Evolutionary conservation across 1,140 invertebrate genomes (phyloP).

Genomic region (Drepana arcuata): DNA sequence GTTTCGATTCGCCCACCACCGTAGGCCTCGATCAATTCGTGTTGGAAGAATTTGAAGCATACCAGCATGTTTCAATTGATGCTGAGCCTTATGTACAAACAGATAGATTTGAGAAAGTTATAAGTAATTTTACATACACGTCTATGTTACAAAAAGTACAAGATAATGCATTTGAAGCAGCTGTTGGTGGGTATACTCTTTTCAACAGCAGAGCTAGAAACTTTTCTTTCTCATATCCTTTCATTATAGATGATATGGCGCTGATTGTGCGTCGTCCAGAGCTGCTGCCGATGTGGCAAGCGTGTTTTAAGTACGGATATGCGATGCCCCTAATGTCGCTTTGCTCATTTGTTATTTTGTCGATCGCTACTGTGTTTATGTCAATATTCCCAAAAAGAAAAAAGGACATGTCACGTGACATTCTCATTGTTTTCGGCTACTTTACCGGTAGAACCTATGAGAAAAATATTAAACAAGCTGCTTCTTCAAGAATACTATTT

Average conservation of each 20-base stretch:
- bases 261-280: constrained; percentile 5
- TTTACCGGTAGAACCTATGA: constrained; percentile 11
- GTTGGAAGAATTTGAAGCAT: neutral
- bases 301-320: neutral
- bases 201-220: neutral
- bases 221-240: constrained; percentile 14
- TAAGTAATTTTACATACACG: neutral
- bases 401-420: constrained; percentile 6
- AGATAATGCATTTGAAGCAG: constrained; percentile 12
- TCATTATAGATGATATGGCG: constrained; percentile 7
- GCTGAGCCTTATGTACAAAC: neutral
- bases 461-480: constrained; percentile 1
- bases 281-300: constrained; percentile 7
- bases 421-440: constrained; percentile 19
- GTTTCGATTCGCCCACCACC: neutral
- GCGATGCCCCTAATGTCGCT: neutral
- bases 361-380: neutral
- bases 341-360: neutral
- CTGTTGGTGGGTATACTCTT: constrained; percentile 12
- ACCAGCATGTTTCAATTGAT: neutral
- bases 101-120: neutral
- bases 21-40: neutral
- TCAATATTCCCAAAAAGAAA: neutral
- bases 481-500: constrained; percentile 7
- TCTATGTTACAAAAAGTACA: neutral